phyloP scores from a whole-genome alignment of 92 coral and sea anemone species.

The Phenganax marumi region DNA sequence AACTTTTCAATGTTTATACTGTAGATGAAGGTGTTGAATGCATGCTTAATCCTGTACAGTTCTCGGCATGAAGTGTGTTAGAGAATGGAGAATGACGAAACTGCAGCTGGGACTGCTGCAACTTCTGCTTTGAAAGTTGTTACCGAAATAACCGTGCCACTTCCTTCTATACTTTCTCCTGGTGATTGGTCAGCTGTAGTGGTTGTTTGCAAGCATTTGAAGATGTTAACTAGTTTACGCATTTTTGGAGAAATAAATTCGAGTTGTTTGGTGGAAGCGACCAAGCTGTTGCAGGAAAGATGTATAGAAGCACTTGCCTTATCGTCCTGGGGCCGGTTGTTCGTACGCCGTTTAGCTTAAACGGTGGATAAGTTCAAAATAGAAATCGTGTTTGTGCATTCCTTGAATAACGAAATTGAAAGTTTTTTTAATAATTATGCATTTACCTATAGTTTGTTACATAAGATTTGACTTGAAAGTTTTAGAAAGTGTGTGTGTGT shows the following conservation, averaged over 20 bases:
- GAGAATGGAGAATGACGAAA: conserved; percentile 2
- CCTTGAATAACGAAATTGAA: too few relatives aligned
- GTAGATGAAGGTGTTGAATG: not conserved
- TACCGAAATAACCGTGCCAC: not conserved
- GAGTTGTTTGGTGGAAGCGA: not conserved
- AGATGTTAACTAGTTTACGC: not conserved
- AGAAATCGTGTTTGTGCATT: too few relatives aligned
- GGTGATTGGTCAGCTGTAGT: not conserved
- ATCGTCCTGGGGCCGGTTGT: too few relatives aligned
- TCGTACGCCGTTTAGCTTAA: too few relatives aligned
- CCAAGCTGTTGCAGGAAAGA: not conserved
- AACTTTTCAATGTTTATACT: not conserved
- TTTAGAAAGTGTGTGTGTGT: too few relatives aligned
- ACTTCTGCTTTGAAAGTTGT: not conserved
- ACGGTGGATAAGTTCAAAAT: too few relatives aligned
- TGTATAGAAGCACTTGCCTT: not conserved
- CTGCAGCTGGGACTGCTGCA: not conserved
- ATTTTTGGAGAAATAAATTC: not conserved
- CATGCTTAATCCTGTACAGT: not conserved
- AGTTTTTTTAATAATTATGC: too few relatives aligned
- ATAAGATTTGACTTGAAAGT: too few relatives aligned
- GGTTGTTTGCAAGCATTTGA: not conserved
- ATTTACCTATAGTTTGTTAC: too few relatives aligned
- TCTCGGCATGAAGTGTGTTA: conserved; percentile 9
- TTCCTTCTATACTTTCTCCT: not conserved